These are phyloP conservation scores for Drosophila melanica DNA, from an alignment of 1,140 invertebrate genomes.

Conservation along the genomic window DNA sequence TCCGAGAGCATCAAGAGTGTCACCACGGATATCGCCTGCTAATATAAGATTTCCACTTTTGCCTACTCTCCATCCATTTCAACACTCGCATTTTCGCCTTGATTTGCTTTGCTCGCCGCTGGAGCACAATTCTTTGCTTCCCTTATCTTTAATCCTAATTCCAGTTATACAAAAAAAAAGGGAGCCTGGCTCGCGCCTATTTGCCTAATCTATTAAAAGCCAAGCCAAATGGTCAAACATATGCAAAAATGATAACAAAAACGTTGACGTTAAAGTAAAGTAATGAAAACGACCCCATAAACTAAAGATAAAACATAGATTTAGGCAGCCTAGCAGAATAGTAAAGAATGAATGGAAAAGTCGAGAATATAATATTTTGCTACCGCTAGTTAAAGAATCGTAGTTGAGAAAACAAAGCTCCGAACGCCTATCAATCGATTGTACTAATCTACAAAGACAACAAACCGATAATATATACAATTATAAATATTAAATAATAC, in stretches of 20 bases:
- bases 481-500: slow-evolving; percentile 45
- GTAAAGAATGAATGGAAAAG: slow-evolving; percentile 4
- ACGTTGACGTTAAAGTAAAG: slow-evolving; percentile 41
- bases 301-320: slow-evolving; percentile 51
- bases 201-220: slow-evolving; percentile 38
- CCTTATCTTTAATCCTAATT: slow-evolving; percentile 24
- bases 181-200: slow-evolving; percentile 26
- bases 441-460: slow-evolving; percentile 55
- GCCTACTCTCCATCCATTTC: slow-evolving; percentile 9
- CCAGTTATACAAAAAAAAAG: slow-evolving; percentile 14
- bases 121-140: slow-evolving; percentile 31
- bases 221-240: slow-evolving; percentile 59
- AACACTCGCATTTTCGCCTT: slow-evolving; percentile 16
- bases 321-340: slow-evolving; percentile 47
- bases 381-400: slow-evolving; percentile 44
- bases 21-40: slow-evolving; percentile 81
- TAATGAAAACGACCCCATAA: slow-evolving; percentile 24
- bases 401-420: slow-evolving; percentile 44
- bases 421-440: slow-evolving; percentile 53
- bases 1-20: slow-evolving; percentile 86
- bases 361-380: slow-evolving; percentile 52
- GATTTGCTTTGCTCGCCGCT: slow-evolving; percentile 14
- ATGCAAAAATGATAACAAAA: slow-evolving; percentile 27
- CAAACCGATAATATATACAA: slow-evolving; percentile 37
- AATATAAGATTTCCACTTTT: slow-evolving; percentile 55